Evolutionary conservation across 2,888 invertebrate species (phyloP).

Genomic region (Torymus auratus): DNA sequence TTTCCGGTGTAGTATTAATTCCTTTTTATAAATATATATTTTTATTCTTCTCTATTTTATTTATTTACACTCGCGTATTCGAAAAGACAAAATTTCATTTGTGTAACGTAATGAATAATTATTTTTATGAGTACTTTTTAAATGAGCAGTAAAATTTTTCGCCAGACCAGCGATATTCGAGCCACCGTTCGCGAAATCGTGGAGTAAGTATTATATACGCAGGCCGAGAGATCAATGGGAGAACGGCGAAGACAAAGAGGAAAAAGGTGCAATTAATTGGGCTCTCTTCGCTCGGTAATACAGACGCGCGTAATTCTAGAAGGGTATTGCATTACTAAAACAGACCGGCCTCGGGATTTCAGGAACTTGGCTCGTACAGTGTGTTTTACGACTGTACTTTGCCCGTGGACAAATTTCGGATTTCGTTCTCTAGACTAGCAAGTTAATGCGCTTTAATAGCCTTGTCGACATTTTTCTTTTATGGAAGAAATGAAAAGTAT

Average conservation of each 20-base stretch:
- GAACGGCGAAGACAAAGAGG: constrained; percentile 18
- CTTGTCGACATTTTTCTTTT: too few species aligned
- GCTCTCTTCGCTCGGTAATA: constrained; percentile 65
- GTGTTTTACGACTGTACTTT: constrained; percentile 36
- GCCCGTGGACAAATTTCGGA: constrained; percentile 8
- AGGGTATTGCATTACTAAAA: constrained; percentile 73
- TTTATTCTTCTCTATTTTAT: too few species aligned
- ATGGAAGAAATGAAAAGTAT: too few species aligned
- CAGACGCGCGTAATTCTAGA: constrained; percentile 68
- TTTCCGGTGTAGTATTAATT: constrained; percentile 2
- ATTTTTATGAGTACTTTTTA: too few species aligned
- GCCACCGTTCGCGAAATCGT: too few species aligned
- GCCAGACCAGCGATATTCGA: too few species aligned
- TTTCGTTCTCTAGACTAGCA: neutral
- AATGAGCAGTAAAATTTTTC: too few species aligned
- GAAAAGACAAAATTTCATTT: too few species aligned
- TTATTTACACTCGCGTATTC: too few species aligned
- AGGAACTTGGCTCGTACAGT: constrained; percentile 39
- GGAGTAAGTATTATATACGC: too few species aligned
- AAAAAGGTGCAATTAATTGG: constrained; percentile 65
- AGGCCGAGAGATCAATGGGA: neutral
- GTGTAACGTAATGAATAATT: too few species aligned
- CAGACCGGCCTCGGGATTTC: constrained; percentile 60
- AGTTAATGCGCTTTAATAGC: too few species aligned
- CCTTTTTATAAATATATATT: constrained; percentile 15